Evolutionary conservation across 2,797 vertebrate genomes (phyloP).

Genomic region (Yasuhikotakia modesta): DNA sequence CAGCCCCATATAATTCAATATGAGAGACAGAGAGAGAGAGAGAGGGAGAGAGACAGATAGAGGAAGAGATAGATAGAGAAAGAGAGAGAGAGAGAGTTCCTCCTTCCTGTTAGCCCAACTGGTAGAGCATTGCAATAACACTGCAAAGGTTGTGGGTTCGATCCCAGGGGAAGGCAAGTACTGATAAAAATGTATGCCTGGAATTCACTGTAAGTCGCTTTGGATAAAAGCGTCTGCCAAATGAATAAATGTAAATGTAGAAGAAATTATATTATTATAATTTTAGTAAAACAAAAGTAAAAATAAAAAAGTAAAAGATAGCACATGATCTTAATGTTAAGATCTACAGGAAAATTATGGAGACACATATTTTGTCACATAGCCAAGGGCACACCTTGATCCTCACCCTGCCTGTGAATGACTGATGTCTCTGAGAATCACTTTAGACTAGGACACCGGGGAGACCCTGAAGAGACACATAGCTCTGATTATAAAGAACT

Average conservation of each 20-base stretch:
- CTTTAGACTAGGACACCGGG: background rate
- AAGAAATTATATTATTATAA: background rate
- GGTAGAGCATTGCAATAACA: too few relatives aligned
- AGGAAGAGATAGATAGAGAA: too few relatives aligned
- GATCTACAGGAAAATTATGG: background rate
- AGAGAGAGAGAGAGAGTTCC: too few relatives aligned
- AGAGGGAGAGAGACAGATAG: background rate
- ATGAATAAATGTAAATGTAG: too few relatives aligned
- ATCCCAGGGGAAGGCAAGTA: too few relatives aligned
- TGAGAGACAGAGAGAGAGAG: background rate
- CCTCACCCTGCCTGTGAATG: background rate
- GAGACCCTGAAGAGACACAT: background rate
- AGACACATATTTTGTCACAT: background rate
- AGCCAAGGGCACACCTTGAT: background rate
- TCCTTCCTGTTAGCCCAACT: too few relatives aligned
- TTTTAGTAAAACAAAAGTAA: constrained; percentile 3
- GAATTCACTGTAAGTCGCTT: too few relatives aligned
- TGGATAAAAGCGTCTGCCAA: too few relatives aligned
- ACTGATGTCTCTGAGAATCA: constrained; percentile 4
- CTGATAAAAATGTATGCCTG: too few relatives aligned
- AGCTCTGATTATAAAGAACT: background rate
- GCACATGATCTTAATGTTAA: background rate
- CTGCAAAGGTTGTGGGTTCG: too few relatives aligned
- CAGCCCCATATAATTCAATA: background rate
- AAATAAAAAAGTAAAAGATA: too few relatives aligned